These are phyloP conservation scores for Thymelicus acteon DNA, from an alignment of 2,888 invertebrate species.

Conservation along the genomic window DNA sequence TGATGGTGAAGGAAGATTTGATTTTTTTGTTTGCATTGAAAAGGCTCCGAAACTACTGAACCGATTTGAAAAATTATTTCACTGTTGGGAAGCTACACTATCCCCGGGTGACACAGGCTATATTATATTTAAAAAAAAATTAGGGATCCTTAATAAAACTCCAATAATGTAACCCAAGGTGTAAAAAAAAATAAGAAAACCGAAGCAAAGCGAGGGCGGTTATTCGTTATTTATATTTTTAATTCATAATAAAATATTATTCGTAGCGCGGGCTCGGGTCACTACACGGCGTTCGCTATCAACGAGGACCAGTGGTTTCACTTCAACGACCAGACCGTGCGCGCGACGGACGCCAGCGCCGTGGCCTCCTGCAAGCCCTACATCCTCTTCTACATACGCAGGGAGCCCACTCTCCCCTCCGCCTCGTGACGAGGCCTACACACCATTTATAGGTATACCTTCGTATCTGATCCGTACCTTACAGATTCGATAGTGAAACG, in stretches of 20 bases:
- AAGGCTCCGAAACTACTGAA: too few relatives aligned
- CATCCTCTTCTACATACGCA: conserved; percentile 92
- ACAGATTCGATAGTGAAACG: background rate
- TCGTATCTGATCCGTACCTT: background rate
- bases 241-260: conserved; percentile 10
- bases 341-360: conserved; percentile 86
- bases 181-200: too few relatives aligned
- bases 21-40: too few relatives aligned
- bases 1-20: too few relatives aligned
- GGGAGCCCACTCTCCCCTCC: conserved; percentile 81
- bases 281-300: conserved; percentile 93
- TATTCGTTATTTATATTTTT: too few relatives aligned
- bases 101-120: too few relatives aligned
- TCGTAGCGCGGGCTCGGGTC: conserved; percentile 91
- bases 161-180: too few relatives aligned
- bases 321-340: conserved; percentile 94
- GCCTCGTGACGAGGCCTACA: conserved; percentile 50
- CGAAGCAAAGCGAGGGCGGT: too few relatives aligned
- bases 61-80: too few relatives aligned
- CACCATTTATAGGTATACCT: background rate
- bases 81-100: too few relatives aligned
- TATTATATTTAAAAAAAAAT: too few relatives aligned
- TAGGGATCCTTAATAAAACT: too few relatives aligned
- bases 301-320: conserved; percentile 93
- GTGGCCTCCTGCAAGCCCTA: conserved; percentile 93